Base-by-base conservation (phyloP, 2,113 vertebrate species). In the Speoplatyrhinus poulsoni region DNA sequence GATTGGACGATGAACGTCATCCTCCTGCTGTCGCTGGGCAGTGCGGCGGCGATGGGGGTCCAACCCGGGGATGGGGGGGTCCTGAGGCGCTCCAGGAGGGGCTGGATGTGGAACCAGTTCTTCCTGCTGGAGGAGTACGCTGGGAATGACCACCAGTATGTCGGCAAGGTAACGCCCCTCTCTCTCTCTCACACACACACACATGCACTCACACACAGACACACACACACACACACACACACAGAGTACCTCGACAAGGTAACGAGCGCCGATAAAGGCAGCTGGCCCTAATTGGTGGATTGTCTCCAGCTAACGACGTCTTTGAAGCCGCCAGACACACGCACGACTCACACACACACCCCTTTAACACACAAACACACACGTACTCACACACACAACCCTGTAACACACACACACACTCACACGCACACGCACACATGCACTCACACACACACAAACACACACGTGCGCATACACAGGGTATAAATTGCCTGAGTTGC, bases 51-150 rank as follows among this genome's bases (percentile, higher is more conserved):
- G 79, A 79, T 90, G 77, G 85, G 81, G 63, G 80, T 88, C 76
- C 67, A 85, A 13, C 92, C 94, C 68, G 88, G 88, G 36, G 91
- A 92, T 15, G 92, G 92, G 61, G 91, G 89, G 90, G 83, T 90
- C 46, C 91, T 98, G 5, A 94, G 93, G 62, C 96, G 98, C 9
- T 92, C 90, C 86, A 99, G 98, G 70, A 93, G 98, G 19, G 96
- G 97, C 70, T 99, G 98, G 98, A 98, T 98, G 98, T 99, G 98
- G 98, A 99, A 99, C 90, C 97, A 98, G 75, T 99, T 99, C 93
- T 98, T 99, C 91, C 92, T 99, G 80, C 89, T 99, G 62, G 98
- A 99, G 85, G 98, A 99, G 75, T 99, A 98, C 73, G 93, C 94
- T 12, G 98, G 98, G 72, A 93, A 92, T 13, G 96, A 98, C 75